Evolutionary conservation across 1,140 invertebrate genomes (phyloP), one percentile per base, ranked within the genome.

Genomic region (Forficula auricularia): DNA sequence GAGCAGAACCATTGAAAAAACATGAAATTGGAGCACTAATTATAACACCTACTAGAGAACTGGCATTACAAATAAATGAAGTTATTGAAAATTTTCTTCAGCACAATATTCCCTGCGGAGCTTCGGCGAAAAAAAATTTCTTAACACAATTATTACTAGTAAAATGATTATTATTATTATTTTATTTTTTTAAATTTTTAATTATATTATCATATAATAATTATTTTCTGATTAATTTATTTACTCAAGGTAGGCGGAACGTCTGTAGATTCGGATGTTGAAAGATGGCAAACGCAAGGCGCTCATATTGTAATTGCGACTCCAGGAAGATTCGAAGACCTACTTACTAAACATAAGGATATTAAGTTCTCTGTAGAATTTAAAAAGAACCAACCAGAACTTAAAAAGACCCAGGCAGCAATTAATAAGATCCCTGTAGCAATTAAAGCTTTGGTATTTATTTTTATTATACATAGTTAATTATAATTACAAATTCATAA

Each of bases 31-130:
- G 82, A 39, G 82, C 78, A 1, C 64, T 97, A 3, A 75, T 98
- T 43, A 78, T 98, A 46, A 90, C 88, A 3, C 92, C 92, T 1
- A 97, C 91, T 2, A 65, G 91, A 57, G 92, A 98, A 64, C 59
- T 98, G 30, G 90, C 91, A 1, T 64, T 72, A 30, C 92, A 98
- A 64, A 96, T 85, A 49, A 73, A 71, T 54, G 74, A 83, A 55
- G 84, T 91, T 42, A 56, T 85, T 3, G 44, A 58, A 14, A 46
- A 65, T 2, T 81, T 88, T 55, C 49, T 82, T 48, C 50, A 65
- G 19, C 50, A 52, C 18, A 52, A 55, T 27, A 10, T 27, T 4
- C 22, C 22, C 22, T 27, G 22, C 22, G 22, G 22, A 6, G 4
- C 10, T 4, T 4, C 4, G 10, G 4, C 22, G 10, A n/a, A n/a